phyloP scores from a whole-genome alignment of 2,113 vertebrate genomes.

The Tor tambroides region DNA sequence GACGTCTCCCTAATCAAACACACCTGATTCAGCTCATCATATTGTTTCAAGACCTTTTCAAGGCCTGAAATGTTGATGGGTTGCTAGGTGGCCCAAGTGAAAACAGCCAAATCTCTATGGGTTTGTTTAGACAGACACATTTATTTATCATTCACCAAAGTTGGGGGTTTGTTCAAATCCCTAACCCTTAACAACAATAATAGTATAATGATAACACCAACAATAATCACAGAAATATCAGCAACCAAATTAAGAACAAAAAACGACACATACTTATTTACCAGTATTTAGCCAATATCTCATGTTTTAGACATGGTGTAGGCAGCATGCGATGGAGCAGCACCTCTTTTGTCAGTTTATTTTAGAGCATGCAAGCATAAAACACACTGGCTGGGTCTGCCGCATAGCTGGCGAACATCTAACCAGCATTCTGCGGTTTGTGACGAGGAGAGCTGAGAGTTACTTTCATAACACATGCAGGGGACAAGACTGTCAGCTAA shows the following conservation, averaged over 20 bases:
- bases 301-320: conserved; percentile 4
- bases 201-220: neutral
- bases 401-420: conserved; percentile 68
- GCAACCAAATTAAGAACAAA: neutral
- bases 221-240: neutral
- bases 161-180: neutral
- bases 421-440: conserved; percentile 73
- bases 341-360: conserved; percentile 72
- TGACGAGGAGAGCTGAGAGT: conserved; percentile 69
- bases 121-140: neutral
- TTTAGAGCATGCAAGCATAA: conserved; percentile 73
- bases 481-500: conserved; percentile 73
- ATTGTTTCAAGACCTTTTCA: neutral
- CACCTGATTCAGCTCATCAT: neutral
- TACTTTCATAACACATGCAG: conserved; percentile 71
- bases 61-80: neutral
- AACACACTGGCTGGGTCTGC: conserved; percentile 67
- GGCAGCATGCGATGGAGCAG: conserved; percentile 67
- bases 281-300: neutral
- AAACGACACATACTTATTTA: neutral
- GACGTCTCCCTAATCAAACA: neutral
- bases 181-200: neutral
- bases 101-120: neutral
- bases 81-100: neutral
- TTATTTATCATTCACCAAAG: neutral